Percentiles rank a stretch among this genome's conserved stretches.
Conservation (phyloP, 2,888 invertebrate species). For the Trichogramma dendrolimi region DNA sequence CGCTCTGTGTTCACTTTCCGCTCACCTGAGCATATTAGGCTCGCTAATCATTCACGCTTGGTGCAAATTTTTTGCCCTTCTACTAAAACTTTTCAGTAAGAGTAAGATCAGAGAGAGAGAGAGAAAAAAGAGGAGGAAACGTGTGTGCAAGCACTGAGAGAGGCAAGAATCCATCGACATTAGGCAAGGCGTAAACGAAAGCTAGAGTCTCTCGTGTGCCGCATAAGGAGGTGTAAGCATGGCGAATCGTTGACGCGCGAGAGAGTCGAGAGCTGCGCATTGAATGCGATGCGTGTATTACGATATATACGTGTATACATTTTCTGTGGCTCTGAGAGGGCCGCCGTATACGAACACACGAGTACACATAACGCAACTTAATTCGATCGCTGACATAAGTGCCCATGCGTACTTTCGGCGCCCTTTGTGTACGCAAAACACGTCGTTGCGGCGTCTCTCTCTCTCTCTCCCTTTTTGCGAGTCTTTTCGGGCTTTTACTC, state of each 20-base stretch:
- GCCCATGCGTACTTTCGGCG: constrained; percentile 22
- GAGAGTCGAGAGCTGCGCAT: background rate
- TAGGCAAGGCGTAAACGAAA: no score
- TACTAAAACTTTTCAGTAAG: no score
- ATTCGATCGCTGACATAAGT: constrained; percentile 20
- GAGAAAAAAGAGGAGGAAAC: background rate
- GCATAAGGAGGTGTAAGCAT: constrained; percentile 3
- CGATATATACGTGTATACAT: background rate
- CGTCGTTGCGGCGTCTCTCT: background rate
- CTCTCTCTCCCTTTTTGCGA: background rate
- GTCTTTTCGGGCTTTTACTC: background rate
- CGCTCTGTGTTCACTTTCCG: no score
- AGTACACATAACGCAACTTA: constrained; percentile 6
- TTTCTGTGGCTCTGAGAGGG: no score
- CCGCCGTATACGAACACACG: background rate
- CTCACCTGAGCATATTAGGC: no score
- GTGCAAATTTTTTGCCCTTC: no score
- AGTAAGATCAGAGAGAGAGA: no score
- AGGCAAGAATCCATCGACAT: no score
- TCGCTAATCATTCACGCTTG: no score
- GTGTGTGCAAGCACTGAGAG: background rate
- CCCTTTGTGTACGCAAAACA: constrained; percentile 13
- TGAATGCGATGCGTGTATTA: background rate
- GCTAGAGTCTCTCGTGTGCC: no score
- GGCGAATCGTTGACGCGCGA: constrained; percentile 10